These are phyloP conservation scores for Pholis gunnellus DNA, from an alignment of 2,113 vertebrate genomes.

Conservation along the genomic window DNA sequence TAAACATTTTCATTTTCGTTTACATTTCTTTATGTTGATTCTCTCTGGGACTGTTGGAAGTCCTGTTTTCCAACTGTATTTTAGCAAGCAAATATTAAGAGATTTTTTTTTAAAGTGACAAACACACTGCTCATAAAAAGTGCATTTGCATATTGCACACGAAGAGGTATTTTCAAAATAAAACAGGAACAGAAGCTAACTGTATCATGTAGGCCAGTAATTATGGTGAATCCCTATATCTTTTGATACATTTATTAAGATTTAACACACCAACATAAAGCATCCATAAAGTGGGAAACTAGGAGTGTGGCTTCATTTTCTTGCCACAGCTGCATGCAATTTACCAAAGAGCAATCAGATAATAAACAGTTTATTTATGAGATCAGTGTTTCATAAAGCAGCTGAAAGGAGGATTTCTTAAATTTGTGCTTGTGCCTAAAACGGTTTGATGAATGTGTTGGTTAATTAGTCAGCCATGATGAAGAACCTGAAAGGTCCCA, in stretches of 20 bases:
- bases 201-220: not conserved
- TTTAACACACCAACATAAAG: not conserved
- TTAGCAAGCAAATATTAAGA: not conserved
- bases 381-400: not conserved
- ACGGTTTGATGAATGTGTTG: not conserved
- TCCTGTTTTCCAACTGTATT: not conserved
- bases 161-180: not conserved
- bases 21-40: not conserved
- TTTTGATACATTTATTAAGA: not conserved
- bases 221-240: not conserved
- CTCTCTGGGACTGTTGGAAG: not conserved
- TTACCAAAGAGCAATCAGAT: not conserved
- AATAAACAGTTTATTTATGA: not conserved
- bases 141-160: not conserved
- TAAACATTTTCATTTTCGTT: not conserved
- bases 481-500: not conserved
- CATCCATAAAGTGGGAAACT: not conserved
- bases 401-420: not conserved
- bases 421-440: not conserved
- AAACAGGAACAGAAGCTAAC: not conserved
- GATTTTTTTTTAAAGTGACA: not conserved
- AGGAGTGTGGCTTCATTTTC: not conserved
- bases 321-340: not conserved
- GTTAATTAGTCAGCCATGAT: not conserved
- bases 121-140: not conserved